Conservation (phyloP, 1,140 invertebrate genomes). For the Penaeus vannamei region DNA sequence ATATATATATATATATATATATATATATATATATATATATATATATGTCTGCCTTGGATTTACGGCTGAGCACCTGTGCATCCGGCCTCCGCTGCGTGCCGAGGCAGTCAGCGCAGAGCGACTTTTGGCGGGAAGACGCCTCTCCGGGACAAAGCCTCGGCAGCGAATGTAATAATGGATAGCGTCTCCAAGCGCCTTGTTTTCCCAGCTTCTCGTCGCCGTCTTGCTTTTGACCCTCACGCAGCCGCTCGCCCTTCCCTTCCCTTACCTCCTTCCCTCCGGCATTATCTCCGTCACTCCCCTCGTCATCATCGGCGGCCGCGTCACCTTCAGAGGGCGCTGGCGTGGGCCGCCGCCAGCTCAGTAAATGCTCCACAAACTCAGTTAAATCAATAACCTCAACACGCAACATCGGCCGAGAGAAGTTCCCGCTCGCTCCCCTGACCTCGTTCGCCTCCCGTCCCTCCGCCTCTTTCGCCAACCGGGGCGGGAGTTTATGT, state of each 20-base stretch:
- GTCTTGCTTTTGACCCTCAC: not conserved
- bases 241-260: not conserved
- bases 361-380: slow-evolving; percentile 20
- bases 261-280: not conserved
- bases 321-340: too few species aligned
- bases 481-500: not conserved
- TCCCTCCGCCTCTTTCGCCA: not conserved
- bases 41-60: too few species aligned
- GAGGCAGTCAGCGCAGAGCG: too few species aligned
- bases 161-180: too few species aligned
- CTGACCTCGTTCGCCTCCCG: not conserved
- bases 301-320: too few species aligned
- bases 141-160: too few species aligned
- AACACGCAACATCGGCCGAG: not conserved
- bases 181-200: not conserved
- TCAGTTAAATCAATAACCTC: slow-evolving; percentile 21
- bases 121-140: too few species aligned
- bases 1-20: too few species aligned
- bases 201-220: not conserved
- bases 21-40: too few species aligned
- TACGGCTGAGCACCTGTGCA: too few species aligned
- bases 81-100: too few species aligned
- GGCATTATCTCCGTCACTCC: too few species aligned
- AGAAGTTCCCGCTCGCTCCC: not conserved
- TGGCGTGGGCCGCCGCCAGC: not conserved